Base-by-base conservation (phyloP, 1,140 invertebrate genomes). In the Temnothorax longispinosus region DNA sequence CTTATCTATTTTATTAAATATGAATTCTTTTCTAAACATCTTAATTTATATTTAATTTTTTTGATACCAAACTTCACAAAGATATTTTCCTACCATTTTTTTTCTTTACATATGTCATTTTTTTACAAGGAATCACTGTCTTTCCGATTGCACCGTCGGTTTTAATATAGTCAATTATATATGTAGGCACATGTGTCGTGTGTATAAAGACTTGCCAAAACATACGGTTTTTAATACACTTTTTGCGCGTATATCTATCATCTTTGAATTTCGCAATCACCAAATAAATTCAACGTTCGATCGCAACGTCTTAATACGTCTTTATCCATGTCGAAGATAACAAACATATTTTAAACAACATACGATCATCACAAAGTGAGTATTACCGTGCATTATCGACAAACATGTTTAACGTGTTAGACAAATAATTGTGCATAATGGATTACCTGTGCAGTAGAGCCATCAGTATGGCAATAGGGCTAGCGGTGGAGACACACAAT, bases 401-500 rank as follows among this genome's bases (percentile, higher is more conserved):
- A 93, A 92, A 92, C 92, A 93, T 89, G 93, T 94, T 94, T 60
- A 84, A 84, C 69, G 54, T 84, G 80, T 84, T 94, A 95, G 93
- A 95, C 94, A 89, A 92, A 92, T 93, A 94, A 92, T 95, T 95
- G 94, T 95, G 94, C 94, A 95, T 94, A 94, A 93, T 95, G 94
- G 89, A 95, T 97, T 98, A 98, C 97, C 98, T 98, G 96, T 97
- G 96, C 94, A 98, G 96, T 94, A 98, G 96, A 96, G 97, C 97
- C 97, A 98, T 97, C 96, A 98, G 97, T 95, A 97, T 97, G 97
- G 97, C 97, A 96, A 98, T 97, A 94, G 97, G 97, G 97, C 97
- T 98, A 97, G 96, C 96, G 95, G 94, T 95, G 95, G 94, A 95
- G 94, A 95, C 95, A 95, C 95, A 95, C 94, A 95, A 95, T 94